Evolutionary conservation across 2,888 invertebrate genomes (phyloP).

Genomic region (Pilophorus perplexus): DNA sequence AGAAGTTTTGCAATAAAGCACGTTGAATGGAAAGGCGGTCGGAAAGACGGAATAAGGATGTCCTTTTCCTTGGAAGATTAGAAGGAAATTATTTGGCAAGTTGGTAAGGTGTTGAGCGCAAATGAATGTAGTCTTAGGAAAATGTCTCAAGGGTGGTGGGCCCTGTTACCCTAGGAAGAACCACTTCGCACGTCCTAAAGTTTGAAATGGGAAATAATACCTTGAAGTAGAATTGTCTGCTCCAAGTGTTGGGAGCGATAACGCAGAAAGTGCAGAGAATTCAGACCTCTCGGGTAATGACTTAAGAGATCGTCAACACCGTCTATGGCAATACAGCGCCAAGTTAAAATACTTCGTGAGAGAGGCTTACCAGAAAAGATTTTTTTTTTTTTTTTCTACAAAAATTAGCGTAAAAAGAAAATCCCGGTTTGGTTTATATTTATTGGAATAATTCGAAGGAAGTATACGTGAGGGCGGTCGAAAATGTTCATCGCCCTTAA

Average conservation of each 20-base stretch:
- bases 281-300: neutral
- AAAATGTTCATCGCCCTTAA: no score
- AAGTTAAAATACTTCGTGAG: no score
- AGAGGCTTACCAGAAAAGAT: no score
- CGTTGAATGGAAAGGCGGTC: neutral
- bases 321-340: no score
- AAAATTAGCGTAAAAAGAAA: no score
- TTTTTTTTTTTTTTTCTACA: no score
- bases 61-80: constrained; percentile 21
- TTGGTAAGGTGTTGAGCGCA: constrained; percentile 28
- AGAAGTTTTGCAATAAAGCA: constrained; percentile 36
- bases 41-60: neutral
- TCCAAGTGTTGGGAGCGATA: constrained; percentile 10
- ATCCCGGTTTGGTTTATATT: no score
- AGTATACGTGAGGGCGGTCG: no score
- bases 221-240: constrained; percentile 6
- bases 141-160: neutral
- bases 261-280: neutral
- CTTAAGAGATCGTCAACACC: constrained; percentile 5
- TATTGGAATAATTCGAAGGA: no score
- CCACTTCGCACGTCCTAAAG: neutral
- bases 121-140: constrained; percentile 28
- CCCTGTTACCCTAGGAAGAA: neutral
- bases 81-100: constrained; percentile 31
- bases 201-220: constrained; percentile 15